phyloP scores from a whole-genome alignment of 2,113 vertebrate genomes.

The Crotalus viridis region DNA sequence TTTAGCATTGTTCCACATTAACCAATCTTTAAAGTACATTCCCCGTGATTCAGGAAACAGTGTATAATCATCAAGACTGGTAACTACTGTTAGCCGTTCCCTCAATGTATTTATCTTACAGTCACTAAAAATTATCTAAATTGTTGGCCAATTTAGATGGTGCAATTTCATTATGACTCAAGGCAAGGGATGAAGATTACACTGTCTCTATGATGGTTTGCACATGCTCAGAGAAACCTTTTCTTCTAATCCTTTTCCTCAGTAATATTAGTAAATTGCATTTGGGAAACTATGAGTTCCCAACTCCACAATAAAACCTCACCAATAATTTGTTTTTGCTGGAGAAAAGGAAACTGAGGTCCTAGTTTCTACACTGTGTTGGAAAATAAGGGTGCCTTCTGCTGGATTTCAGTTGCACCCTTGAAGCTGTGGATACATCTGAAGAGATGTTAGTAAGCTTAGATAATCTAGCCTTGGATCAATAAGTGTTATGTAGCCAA shows the following conservation, averaged over 20 bases:
- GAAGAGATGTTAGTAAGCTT: neutral
- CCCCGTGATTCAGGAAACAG: neutral
- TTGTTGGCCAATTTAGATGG: neutral
- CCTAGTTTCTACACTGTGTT: neutral
- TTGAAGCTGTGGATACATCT: neutral
- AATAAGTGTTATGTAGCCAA: neutral
- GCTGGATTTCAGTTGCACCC: neutral
- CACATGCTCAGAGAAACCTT: neutral
- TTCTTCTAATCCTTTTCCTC: neutral
- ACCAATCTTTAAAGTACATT: neutral
- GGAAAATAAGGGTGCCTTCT: neutral
- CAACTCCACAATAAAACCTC: neutral
- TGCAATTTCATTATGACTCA: neutral
- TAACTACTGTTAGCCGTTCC: neutral
- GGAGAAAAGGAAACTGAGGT: neutral
- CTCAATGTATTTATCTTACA: neutral
- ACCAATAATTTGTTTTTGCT: neutral
- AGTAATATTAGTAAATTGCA: neutral
- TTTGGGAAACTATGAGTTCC: neutral
- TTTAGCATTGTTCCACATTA: neutral
- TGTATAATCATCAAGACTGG: neutral
- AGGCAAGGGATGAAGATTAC: neutral
- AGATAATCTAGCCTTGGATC: neutral
- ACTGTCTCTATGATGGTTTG: neutral
- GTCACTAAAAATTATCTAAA: neutral